These are phyloP conservation scores for Sycobia sp. DNA, from an alignment of 1,140 invertebrate species.

Conservation along the genomic window DNA sequence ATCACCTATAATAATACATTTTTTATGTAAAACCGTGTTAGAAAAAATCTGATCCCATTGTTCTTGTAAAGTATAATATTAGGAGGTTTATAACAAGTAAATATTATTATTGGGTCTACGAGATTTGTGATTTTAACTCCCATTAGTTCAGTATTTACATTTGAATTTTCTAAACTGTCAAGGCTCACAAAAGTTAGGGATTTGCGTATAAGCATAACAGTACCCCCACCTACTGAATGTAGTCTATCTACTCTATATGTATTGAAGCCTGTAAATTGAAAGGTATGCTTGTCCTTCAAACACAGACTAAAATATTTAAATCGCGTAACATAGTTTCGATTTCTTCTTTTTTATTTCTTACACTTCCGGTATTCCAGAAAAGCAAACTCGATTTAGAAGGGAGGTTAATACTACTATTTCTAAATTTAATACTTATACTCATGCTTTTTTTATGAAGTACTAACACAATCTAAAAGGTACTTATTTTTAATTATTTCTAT, in stretches of 20 bases:
- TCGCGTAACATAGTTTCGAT: neutral
- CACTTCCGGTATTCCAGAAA: neutral
- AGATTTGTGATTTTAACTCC: constrained; percentile 11
- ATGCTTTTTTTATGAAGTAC: too few relatives aligned
- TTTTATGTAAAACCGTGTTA: neutral
- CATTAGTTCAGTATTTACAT: neutral
- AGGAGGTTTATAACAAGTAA: constrained; percentile 9
- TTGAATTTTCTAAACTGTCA: neutral
- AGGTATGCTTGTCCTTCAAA: neutral
- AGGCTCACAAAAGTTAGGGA: neutral
- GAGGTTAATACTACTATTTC: neutral
- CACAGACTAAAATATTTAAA: constrained; percentile 6
- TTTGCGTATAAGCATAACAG: constrained; percentile 6
- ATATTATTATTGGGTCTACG: neutral
- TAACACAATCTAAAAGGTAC: neutral
- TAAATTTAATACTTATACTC: neutral
- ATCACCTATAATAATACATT: constrained; percentile 4
- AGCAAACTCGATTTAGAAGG: neutral
- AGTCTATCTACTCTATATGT: neutral
- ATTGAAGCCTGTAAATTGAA: too few relatives aligned
- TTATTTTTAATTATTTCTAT: neutral
- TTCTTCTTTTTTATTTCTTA: neutral
- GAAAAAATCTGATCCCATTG: constrained; percentile 5
- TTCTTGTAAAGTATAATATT: neutral
- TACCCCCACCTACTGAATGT: neutral